Conservation (phyloP, 2,797 vertebrate genomes). For the Macroramphosus scolopax region DNA sequence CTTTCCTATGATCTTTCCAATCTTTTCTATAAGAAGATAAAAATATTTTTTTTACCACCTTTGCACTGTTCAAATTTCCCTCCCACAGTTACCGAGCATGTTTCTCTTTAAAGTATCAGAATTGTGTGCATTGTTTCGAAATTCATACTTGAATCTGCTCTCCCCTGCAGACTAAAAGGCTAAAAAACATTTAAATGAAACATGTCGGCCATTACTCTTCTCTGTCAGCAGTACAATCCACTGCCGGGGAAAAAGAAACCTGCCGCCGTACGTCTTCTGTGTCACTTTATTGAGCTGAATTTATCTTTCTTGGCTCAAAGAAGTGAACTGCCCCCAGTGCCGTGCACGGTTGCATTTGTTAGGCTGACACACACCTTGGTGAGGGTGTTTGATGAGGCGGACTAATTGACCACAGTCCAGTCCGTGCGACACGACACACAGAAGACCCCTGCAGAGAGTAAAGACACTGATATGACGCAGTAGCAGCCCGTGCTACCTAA, state of each 20-base stretch:
- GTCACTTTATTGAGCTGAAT: slow-evolving; percentile 27
- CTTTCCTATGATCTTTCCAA: too few relatives aligned
- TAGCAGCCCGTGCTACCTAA: slow-evolving; percentile 23
- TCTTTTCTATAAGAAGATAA: too few relatives aligned
- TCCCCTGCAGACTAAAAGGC: slow-evolving; percentile 9
- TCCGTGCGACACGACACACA: slow-evolving; percentile 5
- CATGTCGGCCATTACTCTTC: slow-evolving; percentile 14
- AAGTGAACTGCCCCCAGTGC: slow-evolving; percentile 32
- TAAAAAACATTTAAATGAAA: slow-evolving; percentile 9
- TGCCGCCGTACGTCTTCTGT: slow-evolving; percentile 12
- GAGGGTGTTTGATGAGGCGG: slow-evolving; percentile 39
- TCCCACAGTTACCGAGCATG: too few relatives aligned
- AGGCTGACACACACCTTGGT: slow-evolving; percentile 34
- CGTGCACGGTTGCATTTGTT: slow-evolving; percentile 21
- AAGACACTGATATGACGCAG: slow-evolving; percentile 31
- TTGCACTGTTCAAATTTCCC: too few relatives aligned
- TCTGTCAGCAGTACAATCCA: slow-evolving; percentile 5
- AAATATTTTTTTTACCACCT: too few relatives aligned
- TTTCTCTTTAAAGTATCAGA: too few relatives aligned
- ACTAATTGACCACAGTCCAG: slow-evolving; percentile 52
- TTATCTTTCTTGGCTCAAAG: slow-evolving; percentile 30
- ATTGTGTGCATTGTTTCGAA: too few relatives aligned
- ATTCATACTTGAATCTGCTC: too few relatives aligned
- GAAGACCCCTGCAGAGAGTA: slow-evolving; percentile 45
- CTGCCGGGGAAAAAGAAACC: slow-evolving; percentile 21